Base-by-base conservation (phyloP, 1,140 invertebrate species). In the Gonioctena quinquepunctata region DNA sequence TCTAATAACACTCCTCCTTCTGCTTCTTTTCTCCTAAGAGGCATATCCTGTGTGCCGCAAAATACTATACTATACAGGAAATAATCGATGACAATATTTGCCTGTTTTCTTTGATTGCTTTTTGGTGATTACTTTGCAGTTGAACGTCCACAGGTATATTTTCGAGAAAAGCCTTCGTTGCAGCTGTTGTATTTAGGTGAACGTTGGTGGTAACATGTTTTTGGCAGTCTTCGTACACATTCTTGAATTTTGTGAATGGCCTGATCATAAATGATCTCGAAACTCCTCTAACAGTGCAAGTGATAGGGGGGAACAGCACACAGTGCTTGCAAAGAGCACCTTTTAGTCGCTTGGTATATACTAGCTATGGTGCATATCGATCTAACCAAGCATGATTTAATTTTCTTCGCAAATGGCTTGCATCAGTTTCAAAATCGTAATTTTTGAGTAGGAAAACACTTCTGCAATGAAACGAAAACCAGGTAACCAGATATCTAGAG, bases 321-420 rank as follows among this genome's bases (percentile, higher is more conserved):
- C 63, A 66, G 23, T 66, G 48, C 28, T 49, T 68, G 19, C 66
- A 68, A 33, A 69, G 68, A 72, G 76, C 71, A 49, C 79, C 77
- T 72, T 79, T 80, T 28, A 78, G 64, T 65, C 2, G 3, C 27
- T 63, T 68, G 68, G 76, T 79, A 69, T 77, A 78, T 56, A 71
- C 74, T 62, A 80, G 69, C 75, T 72, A 79, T 52, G 72, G 74
- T 69, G 27, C 8, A 8, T 28, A 28, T 28, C 8, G 27, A 28
- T 28, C 60, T 26, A 76, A 72, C 73, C 70, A 77, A 25, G 48
- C 22, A 69, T 70, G 62, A 66, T 63, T 69, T 54, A 61, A 62
- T 63, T 69, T 69, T 54, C 56, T 69, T 50, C 26, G 22, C 26
- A 62, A 69, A 27, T 28, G 27, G 27, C 27, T 28, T 28, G 27